Conservation (phyloP, 2,113 vertebrate genomes). For the Kobus ellipsiprymnus region DNA sequence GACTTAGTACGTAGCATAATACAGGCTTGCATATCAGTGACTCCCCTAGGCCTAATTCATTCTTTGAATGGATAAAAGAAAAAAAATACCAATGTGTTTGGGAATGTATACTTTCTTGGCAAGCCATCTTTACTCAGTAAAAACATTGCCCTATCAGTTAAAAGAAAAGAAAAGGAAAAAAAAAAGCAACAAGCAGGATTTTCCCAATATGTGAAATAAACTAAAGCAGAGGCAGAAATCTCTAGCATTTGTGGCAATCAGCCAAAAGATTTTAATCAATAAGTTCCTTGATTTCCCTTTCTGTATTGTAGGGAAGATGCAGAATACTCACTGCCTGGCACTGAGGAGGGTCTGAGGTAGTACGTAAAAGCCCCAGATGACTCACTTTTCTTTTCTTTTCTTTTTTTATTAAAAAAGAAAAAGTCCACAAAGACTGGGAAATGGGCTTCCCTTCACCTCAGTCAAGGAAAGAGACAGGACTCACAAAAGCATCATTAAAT, state of each 20-base stretch:
- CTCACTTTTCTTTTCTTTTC: not conserved
- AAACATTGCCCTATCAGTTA: not conserved
- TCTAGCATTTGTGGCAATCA: not conserved
- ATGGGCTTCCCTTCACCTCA: not conserved
- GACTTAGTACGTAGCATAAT: not conserved
- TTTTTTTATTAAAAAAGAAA: not conserved
- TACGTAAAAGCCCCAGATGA: not conserved
- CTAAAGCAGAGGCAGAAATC: not conserved
- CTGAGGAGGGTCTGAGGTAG: not conserved
- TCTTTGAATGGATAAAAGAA: not conserved
- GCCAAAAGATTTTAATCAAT: not conserved
- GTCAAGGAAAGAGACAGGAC: not conserved
- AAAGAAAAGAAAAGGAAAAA: not conserved
- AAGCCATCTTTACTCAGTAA: not conserved
- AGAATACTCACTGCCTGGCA: not conserved
- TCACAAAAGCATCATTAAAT: not conserved
- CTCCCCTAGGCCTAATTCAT: not conserved
- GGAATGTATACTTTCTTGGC: not conserved
- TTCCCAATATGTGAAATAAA: not conserved
- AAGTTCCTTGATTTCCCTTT: not conserved
- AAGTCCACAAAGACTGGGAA: not conserved
- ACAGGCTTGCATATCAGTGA: not conserved
- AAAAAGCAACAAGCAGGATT: not conserved
- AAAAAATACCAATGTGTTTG: not conserved
- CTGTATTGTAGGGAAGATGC: not conserved